Evolutionary conservation across 2,113 vertebrate genomes (phyloP), one percentile per base, ranked within the genome.

Genomic region (Poeciliopsis occidentalis): DNA sequence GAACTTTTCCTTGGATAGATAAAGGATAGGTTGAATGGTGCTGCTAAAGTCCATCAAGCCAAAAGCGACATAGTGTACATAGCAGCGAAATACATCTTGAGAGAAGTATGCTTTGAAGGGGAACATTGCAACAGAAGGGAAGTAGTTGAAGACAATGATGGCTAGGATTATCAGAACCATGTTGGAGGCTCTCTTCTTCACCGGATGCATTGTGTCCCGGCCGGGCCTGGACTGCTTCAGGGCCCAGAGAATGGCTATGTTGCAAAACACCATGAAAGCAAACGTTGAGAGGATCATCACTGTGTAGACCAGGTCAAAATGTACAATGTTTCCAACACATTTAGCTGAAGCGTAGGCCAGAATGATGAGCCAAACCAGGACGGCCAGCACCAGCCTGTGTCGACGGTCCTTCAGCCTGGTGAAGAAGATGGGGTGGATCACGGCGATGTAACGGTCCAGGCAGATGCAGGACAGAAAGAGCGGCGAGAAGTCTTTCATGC

Each of bases 141-240:
- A 92, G 79, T 95, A 95, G 88, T 94, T 94, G 51, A 95, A 89
- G 24, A 95, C 87, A 12, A 94, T 94, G 71, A 95, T 94, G 32
- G 85, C 93, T 70, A 94, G 74, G 78, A 95, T 94, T 60, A 94
- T 92, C 51, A 95, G 82, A 24, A 95, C 94, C 88, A 92, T 91
- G 78, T 92, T 94, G 81, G 94, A 95, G 66, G 94, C 94, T 71
- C 85, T 94, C 85, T 95, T 94, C 87, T 95, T 95, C 62, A 95
- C 91, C 0, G 92, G 94, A 34, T 95, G 94, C 90, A 92, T 93
- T 63, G 91, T 87, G 13, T 95, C 94, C 3, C 82, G 82, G 8
- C 86, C 91, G 0, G 91, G 90, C 13, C 89, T 80, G 0, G 94
- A 94, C 70, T 79, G 79, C 26, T 54, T 70, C 37, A 95, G 87